Evolutionary conservation across 2,797 vertebrate genomes (phyloP), one percentile per base, ranked within the genome.

Genomic region (Sciurus vulgaris): DNA sequence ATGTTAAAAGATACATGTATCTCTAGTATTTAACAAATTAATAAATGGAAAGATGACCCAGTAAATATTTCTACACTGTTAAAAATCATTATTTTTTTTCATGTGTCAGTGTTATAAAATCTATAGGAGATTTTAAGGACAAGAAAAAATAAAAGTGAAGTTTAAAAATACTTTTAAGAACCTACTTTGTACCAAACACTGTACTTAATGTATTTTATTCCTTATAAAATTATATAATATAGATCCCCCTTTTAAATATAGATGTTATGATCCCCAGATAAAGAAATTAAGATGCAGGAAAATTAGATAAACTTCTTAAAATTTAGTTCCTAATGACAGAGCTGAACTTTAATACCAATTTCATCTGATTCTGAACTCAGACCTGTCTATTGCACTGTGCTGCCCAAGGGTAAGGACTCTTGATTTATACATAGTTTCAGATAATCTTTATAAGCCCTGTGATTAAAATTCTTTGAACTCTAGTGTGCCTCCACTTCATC

Each of bases 381-480:
- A 47, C 8, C 72, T 77, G 14, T 47, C 18, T n/a, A 79, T 9
- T 20, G 2, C 28, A 30, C 7, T 26, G 35, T 13, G 63, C 10
- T 47, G 10, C 17, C 82, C 20, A 20, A 38, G 2, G 33, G 35
- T 30, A 74, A 91, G 24, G 47, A 59, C 33, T 86, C 93, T 22
- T 89, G 93, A 92, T 88, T 77, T 73, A 73, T 7, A 87, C 47
- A 90, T 63, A 74, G 30, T 26, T 95, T 87, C 44, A 91, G 73
- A 67, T 88, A 94, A 96, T 86, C 74, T 82, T 77, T 82, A 56
- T 44, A 82, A 96, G 92, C 33, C 56, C 63, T 74, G 28, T 15
- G 78, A 88, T 92, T 95, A 92, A 94, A 96, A 95, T 73, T 70
- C 35, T 93, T 81, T 85, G 38, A 85, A 88, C 61, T 78, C 38